phyloP scores from a whole-genome alignment of 2,797 vertebrate species.

The Carduelis carduelis region DNA sequence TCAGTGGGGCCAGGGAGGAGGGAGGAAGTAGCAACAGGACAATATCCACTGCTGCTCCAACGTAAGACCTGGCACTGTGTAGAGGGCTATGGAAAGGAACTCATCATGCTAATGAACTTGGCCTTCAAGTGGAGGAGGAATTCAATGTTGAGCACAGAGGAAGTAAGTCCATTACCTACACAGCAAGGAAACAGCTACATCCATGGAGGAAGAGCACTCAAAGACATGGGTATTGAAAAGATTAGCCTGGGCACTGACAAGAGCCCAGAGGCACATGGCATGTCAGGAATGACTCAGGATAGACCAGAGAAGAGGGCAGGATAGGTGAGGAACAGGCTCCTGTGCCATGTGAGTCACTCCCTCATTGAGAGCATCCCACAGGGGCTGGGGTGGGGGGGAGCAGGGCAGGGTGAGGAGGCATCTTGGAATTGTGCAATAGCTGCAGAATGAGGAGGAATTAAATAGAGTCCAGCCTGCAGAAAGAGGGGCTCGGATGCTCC shows the following conservation, averaged over 20 bases:
- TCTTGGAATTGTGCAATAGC: neutral
- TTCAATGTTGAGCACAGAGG: neutral
- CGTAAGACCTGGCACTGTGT: neutral
- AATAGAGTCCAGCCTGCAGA: neutral
- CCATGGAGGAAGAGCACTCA: rapidly evolving
- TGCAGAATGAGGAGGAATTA: neutral
- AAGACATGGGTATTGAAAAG: neutral
- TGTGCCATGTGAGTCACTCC: neutral
- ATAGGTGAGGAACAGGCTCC: neutral
- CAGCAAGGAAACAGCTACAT: neutral
- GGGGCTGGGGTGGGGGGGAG: neutral
- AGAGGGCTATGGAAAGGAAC: neutral
- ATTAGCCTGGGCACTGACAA: neutral
- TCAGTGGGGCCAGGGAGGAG: neutral
- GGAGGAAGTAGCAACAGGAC: neutral
- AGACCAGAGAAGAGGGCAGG: neutral
- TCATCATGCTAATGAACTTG: neutral
- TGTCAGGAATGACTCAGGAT: neutral
- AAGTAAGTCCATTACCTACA: neutral
- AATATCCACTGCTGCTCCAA: neutral
- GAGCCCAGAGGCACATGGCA: neutral
- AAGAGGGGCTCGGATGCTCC: rapidly evolving
- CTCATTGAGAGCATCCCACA: rapidly evolving
- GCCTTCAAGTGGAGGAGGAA: neutral
- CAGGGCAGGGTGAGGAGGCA: rapidly evolving